Percentiles rank a stretch among this genome's conserved stretches.
These are phyloP conservation scores for Rotaria magnacalcarata DNA, from an alignment of 2,888 invertebrate genomes.

Conservation along the genomic window DNA sequence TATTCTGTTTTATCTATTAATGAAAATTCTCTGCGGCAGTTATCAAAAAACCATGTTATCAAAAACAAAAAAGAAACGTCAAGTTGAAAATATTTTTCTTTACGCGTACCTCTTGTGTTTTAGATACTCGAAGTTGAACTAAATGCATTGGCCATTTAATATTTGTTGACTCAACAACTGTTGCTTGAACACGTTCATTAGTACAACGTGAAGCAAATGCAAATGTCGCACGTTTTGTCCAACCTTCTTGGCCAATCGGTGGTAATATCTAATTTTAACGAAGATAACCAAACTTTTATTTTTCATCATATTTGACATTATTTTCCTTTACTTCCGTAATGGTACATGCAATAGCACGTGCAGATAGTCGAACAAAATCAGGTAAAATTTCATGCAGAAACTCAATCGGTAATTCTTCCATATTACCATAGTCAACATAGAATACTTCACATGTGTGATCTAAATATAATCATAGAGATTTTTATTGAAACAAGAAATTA, in stretches of 20 bases:
- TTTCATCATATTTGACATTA: background rate
- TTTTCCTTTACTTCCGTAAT: background rate
- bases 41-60: no score
- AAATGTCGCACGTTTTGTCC: constrained; percentile 12
- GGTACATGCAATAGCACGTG: background rate
- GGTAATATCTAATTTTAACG: background rate
- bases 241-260: background rate
- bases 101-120: background rate
- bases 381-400: background rate
- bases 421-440: constrained; percentile 43
- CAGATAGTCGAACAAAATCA: background rate
- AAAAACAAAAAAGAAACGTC: no score
- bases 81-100: background rate
- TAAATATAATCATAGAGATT: background rate
- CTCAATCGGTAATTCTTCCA: constrained; percentile 35
- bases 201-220: constrained; percentile 16
- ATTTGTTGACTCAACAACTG: background rate
- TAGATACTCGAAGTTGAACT: background rate
- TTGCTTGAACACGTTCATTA: constrained; percentile 13
- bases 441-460: constrained; percentile 39
- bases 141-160: constrained; percentile 10
- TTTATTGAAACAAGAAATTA: background rate
- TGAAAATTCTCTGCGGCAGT: no score
- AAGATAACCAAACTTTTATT: background rate
- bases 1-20: no score